Percentiles rank a stretch among this genome's conserved stretches.
Evolutionary conservation across 2,797 vertebrate genomes (phyloP).

Genomic region (Anolis apletophallus): DNA sequence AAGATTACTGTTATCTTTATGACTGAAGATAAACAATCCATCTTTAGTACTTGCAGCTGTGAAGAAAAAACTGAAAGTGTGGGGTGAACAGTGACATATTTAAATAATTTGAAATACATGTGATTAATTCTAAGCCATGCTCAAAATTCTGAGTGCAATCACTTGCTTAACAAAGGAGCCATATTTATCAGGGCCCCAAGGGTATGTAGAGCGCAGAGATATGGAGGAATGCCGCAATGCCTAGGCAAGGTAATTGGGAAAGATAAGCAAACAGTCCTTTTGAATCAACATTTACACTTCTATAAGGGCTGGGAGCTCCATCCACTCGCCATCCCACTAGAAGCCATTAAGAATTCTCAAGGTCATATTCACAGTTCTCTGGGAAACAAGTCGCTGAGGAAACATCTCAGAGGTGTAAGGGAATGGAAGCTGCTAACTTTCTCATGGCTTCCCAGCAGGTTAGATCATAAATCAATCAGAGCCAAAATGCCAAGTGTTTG

Average conservation of each 20-base stretch:
- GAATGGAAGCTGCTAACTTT: slow-evolving; percentile 13
- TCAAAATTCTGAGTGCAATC: not conserved
- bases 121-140: not conserved
- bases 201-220: not conserved
- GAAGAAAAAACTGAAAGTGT: not conserved
- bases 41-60: not conserved
- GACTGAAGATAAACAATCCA: not conserved
- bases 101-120: not conserved
- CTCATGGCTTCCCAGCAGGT: slow-evolving; percentile 1
- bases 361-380: not conserved
- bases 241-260: not conserved
- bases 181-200: not conserved
- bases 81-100: not conserved
- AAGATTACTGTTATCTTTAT: not conserved
- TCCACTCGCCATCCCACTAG: not conserved
- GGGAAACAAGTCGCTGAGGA: not conserved
- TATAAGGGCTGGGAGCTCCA: not conserved
- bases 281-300: slow-evolving; percentile 13
- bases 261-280: not conserved
- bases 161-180: not conserved
- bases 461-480: slow-evolving; percentile 7
- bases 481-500: not conserved
- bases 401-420: not conserved
- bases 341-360: slow-evolving; percentile 8
- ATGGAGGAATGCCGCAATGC: not conserved